phyloP scores from a whole-genome alignment of 2,888 invertebrate species.

The Strigamia maritima region DNA sequence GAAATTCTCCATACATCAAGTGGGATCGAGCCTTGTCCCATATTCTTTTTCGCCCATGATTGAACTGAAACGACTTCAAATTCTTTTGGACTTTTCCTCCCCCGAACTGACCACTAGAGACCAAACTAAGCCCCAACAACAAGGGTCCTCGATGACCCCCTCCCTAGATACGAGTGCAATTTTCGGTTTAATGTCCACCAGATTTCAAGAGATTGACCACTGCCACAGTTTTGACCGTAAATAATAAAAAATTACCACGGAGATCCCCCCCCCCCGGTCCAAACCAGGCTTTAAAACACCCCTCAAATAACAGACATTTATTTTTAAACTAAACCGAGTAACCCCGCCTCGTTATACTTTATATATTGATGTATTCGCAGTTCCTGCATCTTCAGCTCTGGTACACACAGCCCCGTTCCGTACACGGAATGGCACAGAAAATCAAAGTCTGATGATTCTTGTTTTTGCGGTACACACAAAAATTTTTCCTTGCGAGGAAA shows the following conservation, averaged over 20 bases:
- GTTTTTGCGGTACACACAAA: too few species aligned
- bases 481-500: too few species aligned
- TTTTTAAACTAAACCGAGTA: not conserved
- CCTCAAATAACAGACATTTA: not conserved
- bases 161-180: slow-evolving; percentile 14
- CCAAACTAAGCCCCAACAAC: not conserved
- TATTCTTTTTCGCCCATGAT: slow-evolving; percentile 38
- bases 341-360: not conserved
- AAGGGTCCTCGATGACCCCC: not conserved
- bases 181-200: slow-evolving; percentile 38
- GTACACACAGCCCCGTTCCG: too few species aligned
- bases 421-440: too few species aligned
- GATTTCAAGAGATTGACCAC: slow-evolving; percentile 38
- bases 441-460: too few species aligned
- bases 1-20: slow-evolving; percentile 39
- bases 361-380: not conserved
- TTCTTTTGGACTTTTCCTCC: not conserved
- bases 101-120: slow-evolving; percentile 6
- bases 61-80: slow-evolving; percentile 18
- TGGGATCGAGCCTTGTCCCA: not conserved
- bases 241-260: not conserved
- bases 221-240: slow-evolving; percentile 2
- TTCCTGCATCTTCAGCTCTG: not conserved
- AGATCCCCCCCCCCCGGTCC: not conserved
- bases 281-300: not conserved